Conservation (phyloP, 2,113 vertebrate species). For the Guaruba guarouba region DNA sequence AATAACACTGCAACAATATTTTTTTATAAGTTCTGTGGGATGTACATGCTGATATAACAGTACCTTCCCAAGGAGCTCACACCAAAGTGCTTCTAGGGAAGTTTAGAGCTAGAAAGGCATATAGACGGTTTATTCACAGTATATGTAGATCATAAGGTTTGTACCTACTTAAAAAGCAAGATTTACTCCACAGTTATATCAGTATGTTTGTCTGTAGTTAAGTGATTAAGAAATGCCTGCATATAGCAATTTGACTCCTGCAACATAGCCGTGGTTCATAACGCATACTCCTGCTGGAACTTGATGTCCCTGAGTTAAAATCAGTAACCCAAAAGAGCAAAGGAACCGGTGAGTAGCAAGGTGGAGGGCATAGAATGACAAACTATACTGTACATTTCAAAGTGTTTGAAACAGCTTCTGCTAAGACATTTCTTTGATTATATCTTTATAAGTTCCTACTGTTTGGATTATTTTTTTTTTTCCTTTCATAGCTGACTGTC, state of each 20-base stretch:
- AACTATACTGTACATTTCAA: background rate
- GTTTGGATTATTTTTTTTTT: background rate
- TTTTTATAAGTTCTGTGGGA: background rate
- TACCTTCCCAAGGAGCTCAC: background rate
- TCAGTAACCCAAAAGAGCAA: background rate
- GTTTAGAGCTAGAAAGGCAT: background rate
- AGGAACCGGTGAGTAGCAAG: background rate
- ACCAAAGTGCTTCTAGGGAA: background rate
- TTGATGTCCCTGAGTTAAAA: background rate
- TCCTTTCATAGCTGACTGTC: background rate
- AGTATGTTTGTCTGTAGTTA: background rate
- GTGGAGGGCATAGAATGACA: background rate
- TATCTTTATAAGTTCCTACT: background rate
- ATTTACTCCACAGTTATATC: background rate
- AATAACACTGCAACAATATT: background rate
- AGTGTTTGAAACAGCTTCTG: background rate
- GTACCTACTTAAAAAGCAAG: background rate
- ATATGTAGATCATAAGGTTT: background rate
- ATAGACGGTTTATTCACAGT: background rate
- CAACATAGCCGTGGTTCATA: background rate
- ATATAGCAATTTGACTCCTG: background rate
- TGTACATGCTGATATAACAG: background rate
- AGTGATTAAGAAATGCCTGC: accelerated
- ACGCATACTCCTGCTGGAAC: background rate
- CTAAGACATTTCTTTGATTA: background rate